Percentiles rank a stretch among this genome's conserved stretches.
phyloP scores from a whole-genome alignment of 2,888 invertebrate genomes.

The Cosmia pyralina region DNA sequence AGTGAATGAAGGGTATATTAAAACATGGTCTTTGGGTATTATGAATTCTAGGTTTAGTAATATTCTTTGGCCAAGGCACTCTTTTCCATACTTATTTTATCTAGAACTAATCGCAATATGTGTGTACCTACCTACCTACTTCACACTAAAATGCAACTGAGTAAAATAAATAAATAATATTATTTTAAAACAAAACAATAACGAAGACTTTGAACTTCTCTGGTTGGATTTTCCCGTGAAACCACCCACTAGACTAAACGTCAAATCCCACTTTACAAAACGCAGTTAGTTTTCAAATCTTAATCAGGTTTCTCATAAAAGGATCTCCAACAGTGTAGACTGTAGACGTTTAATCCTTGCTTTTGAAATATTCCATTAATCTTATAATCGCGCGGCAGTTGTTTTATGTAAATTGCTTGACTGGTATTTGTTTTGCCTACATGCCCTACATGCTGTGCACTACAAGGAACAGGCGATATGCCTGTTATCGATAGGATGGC shows the following conservation, averaged over 20 bases:
- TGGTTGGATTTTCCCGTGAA: constrained; percentile 12
- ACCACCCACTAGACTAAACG: constrained; percentile 16
- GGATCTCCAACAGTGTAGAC: constrained; percentile 19
- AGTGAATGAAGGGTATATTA: not conserved
- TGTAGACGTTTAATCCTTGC: constrained; percentile 37
- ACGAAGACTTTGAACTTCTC: constrained; percentile 12
- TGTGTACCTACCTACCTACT: not conserved
- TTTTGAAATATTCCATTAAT: constrained; percentile 30
- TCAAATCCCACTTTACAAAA: constrained; percentile 31
- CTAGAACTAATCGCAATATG: not conserved
- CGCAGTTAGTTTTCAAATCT: constrained; percentile 36
- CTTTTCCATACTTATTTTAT: not conserved
- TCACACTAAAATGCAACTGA: not conserved
- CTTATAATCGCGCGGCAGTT: constrained; percentile 29
- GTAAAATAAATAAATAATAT: not conserved
- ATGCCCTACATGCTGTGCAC: constrained; percentile 24
- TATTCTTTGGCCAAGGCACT: not conserved
- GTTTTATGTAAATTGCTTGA: constrained; percentile 40
- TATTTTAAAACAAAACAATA: constrained; percentile 22
- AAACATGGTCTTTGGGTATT: not conserved
- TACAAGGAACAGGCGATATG: constrained; percentile 18
- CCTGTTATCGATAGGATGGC: constrained; percentile 3
- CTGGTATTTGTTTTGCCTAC: constrained; percentile 33
- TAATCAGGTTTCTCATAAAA: constrained; percentile 45
- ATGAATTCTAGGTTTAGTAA: no score